These are phyloP conservation scores for Tetraodon nigroviridis DNA, from an alignment of 2,113 vertebrate species.

Conservation along the genomic window DNA sequence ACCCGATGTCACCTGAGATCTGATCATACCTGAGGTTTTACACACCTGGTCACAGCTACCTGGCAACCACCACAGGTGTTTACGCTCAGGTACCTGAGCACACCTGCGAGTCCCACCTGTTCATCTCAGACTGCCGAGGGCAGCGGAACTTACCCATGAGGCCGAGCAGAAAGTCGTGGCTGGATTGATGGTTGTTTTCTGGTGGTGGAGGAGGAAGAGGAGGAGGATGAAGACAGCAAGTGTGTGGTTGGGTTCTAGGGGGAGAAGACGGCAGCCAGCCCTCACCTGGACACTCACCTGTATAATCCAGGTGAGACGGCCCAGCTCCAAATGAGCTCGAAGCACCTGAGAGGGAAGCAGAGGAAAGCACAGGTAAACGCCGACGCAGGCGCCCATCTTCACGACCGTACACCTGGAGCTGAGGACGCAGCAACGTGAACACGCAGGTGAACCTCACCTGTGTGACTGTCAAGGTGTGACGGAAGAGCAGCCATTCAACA, in stretches of 20 bases:
- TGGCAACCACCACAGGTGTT: too few relatives aligned
- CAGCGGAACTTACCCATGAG: constrained; percentile 54
- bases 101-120: too few relatives aligned
- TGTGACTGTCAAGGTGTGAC: neutral
- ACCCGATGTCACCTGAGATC: constrained; percentile 41
- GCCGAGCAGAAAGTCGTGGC: constrained; percentile 58
- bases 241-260: too few relatives aligned
- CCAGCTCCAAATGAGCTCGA: constrained; percentile 31
- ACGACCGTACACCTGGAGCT: neutral
- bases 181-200: constrained; percentile 54
- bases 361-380: neutral
- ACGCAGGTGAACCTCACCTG: neutral
- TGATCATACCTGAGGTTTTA: too few relatives aligned
- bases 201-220: neutral
- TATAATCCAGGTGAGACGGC: constrained; percentile 50
- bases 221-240: neutral
- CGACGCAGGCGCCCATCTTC: neutral
- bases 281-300: constrained; percentile 51
- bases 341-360: constrained; percentile 35
- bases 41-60: too few relatives aligned
- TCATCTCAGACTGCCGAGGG: neutral
- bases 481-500: neutral
- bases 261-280: constrained; percentile 10
- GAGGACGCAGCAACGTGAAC: neutral
- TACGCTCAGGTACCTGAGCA: too few relatives aligned